Conservation (phyloP, 2,113 vertebrate genomes). For the Garra rufa region DNA sequence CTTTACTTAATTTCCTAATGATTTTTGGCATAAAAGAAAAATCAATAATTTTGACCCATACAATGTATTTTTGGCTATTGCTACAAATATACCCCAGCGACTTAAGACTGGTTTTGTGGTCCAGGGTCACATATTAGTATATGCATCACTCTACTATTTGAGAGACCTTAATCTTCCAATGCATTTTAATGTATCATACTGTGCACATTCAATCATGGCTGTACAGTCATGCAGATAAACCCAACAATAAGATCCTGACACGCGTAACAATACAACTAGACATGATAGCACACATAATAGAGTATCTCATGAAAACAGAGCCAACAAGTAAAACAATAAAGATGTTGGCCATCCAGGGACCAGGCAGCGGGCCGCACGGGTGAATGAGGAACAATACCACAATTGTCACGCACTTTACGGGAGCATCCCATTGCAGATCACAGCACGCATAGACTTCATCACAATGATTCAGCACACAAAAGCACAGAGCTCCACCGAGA, state of each 20-base stretch:
- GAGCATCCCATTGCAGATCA: not conserved
- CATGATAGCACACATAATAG: slow-evolving; percentile 5
- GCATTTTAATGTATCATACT: too few relatives aligned
- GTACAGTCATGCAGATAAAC: not conserved
- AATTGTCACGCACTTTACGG: slow-evolving; percentile 16
- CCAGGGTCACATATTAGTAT: too few relatives aligned
- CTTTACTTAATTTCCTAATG: too few relatives aligned
- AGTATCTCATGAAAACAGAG: slow-evolving; percentile 8
- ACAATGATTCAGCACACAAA: slow-evolving; percentile 15
- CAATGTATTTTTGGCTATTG: too few relatives aligned
- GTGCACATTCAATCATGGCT: not conserved
- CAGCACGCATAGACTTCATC: not conserved
- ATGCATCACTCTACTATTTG: too few relatives aligned
- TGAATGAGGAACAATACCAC: slow-evolving; percentile 12
- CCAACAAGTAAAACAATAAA: slow-evolving; percentile 4
- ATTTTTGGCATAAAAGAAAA: too few relatives aligned
- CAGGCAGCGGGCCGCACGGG: slow-evolving; percentile 11
- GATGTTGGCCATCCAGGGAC: not conserved
- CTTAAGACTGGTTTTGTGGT: too few relatives aligned
- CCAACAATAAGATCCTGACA: slow-evolving; percentile 5
- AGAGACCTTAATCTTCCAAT: too few relatives aligned
- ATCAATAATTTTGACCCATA: too few relatives aligned
- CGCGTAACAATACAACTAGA: not conserved
- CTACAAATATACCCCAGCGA: too few relatives aligned
- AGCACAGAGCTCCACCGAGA: not conserved